These are phyloP conservation scores for Liolophura sinensis DNA, from an alignment of 1,140 invertebrate species.

Conservation along the genomic window DNA sequence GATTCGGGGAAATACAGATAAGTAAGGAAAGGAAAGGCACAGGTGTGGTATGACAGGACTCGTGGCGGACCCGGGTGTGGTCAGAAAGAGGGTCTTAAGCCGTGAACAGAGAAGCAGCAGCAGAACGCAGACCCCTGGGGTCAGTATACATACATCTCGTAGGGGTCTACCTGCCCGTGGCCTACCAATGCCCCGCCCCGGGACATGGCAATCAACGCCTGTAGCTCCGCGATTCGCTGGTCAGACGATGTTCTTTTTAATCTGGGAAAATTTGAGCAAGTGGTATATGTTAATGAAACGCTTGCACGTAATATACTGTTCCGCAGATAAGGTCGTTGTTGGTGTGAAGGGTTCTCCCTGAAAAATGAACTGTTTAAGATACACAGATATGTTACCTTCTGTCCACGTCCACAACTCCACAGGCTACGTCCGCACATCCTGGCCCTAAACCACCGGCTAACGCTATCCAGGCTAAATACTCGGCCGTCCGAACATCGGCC, in stretches of 20 bases:
- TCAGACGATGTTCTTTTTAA: conserved; percentile 38
- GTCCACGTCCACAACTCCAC: conserved; percentile 31
- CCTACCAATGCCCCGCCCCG: conserved; percentile 26
- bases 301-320: too few species aligned
- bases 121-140: too few species aligned
- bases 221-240: conserved; percentile 42
- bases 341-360: too few species aligned
- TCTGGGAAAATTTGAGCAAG: conserved; percentile 19
- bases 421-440: conserved; percentile 29
- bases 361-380: too few species aligned
- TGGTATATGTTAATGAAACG: too few species aligned
- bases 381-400: conserved; percentile 19
- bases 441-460: conserved; percentile 21
- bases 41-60: too few species aligned
- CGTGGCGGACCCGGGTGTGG: too few species aligned
- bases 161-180: conserved; percentile 38
- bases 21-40: too few species aligned
- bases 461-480: conserved; percentile 33
- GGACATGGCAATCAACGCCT: conserved; percentile 38
- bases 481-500: conserved; percentile 30
- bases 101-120: too few species aligned
- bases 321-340: too few species aligned
- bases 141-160: conserved; percentile 34
- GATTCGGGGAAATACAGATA: too few species aligned
- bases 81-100: too few species aligned